Conservation (phyloP, 2,797 vertebrate genomes). For the Mormyrops boulengeri region DNA sequence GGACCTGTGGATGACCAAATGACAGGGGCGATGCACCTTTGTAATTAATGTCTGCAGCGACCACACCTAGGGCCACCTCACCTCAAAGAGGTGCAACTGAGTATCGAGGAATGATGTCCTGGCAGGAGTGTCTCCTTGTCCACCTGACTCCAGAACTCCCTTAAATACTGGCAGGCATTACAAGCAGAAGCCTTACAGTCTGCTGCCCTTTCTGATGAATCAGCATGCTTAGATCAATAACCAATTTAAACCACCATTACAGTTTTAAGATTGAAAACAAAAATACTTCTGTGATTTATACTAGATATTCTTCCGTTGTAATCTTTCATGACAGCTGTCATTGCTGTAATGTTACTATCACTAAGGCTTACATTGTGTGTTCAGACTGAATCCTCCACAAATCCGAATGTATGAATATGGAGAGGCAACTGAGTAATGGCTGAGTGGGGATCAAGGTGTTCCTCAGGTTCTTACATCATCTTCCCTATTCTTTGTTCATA, state of each 20-base stretch:
- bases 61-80: background rate
- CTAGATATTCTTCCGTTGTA: background rate
- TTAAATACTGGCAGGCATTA: background rate
- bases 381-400: background rate
- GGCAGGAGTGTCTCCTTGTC: background rate
- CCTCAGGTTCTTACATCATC: background rate
- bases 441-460: background rate
- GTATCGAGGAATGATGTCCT: background rate
- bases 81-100: background rate
- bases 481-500: background rate
- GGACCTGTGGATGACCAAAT: background rate
- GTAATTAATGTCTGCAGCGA: background rate
- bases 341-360: background rate
- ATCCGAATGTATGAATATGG: background rate
- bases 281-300: background rate
- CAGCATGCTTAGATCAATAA: background rate
- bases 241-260: conserved; percentile 4
- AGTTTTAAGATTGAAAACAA: background rate
- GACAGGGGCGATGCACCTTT: background rate
- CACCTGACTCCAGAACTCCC: background rate
- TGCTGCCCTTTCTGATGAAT: background rate
- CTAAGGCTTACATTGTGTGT: background rate
- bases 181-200: background rate
- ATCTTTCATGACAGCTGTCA: background rate
- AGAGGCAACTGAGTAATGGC: background rate